Conservation (phyloP, 2,888 invertebrate genomes). For the Alentia gelatinosa region DNA sequence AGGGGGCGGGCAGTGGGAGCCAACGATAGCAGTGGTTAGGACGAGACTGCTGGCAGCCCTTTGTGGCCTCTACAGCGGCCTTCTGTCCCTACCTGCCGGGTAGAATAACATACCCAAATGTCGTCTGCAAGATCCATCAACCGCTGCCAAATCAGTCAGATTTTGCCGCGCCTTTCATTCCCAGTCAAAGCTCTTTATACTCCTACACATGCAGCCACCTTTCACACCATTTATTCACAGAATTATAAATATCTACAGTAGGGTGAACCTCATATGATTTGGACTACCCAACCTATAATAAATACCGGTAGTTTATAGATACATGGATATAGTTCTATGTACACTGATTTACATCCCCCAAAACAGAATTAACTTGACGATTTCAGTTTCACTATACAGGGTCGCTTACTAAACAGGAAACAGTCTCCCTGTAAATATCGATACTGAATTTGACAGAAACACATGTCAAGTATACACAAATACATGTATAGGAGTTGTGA, state of each 20-base stretch:
- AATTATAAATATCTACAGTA: background rate
- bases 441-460: background rate
- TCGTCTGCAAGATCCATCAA: constrained; percentile 5
- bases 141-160: background rate
- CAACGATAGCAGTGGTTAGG: background rate
- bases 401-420: too few species aligned
- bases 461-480: background rate
- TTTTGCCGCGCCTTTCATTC: background rate
- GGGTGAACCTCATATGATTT: background rate
- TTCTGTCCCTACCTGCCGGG: constrained; percentile 8
- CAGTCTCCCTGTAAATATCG: background rate
- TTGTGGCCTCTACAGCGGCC: background rate
- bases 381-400: too few species aligned
- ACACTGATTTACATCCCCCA: background rate
- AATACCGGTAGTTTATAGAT: constrained; percentile 6
- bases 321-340: background rate
- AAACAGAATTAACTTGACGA: too few species aligned
- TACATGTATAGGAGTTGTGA: background rate
- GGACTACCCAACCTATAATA: too few species aligned
- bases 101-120: background rate
- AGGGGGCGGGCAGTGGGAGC: background rate
- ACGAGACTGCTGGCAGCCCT: background rate
- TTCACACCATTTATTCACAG: background rate
- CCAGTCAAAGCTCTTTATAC: background rate
- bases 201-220: too few species aligned